Evolutionary conservation across 2,113 vertebrate species (phyloP).

Genomic region (Lasiurus cinereus): DNA sequence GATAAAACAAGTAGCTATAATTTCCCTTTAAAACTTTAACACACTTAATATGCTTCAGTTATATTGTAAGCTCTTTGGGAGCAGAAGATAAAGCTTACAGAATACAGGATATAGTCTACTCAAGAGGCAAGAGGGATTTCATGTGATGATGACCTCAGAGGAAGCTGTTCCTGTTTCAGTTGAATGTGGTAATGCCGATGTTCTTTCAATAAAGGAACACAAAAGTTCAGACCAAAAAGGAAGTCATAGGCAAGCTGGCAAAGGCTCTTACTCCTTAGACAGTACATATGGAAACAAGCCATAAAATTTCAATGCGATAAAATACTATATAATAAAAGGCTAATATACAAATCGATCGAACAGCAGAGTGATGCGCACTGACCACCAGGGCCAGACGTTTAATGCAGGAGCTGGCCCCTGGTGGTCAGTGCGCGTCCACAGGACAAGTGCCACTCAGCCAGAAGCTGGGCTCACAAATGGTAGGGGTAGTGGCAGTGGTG

Average conservation of each 20-base stretch:
- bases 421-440: too few relatives aligned
- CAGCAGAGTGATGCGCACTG: too few relatives aligned
- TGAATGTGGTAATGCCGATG: not conserved
- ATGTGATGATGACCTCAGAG: not conserved
- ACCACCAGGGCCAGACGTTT: too few relatives aligned
- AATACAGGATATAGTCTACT: not conserved
- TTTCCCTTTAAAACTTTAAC: conserved; percentile 17
- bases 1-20: conserved; percentile 26
- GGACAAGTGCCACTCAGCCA: too few relatives aligned
- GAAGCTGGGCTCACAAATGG: too few relatives aligned
- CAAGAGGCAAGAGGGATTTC: not conserved
- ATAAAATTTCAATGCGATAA: not conserved
- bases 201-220: not conserved
- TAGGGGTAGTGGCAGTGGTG: too few relatives aligned
- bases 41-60: not conserved
- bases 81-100: not conserved
- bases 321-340: too few relatives aligned
- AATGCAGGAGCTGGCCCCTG: too few relatives aligned
- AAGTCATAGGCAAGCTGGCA: not conserved
- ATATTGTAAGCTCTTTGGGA: not conserved
- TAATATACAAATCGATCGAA: too few relatives aligned
- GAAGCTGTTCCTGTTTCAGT: not conserved
- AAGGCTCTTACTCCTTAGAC: not conserved
- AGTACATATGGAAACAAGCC: not conserved
- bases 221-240: not conserved